Evolutionary conservation across 53 echinoderm and acorn worm genomes (phyloP).

Genomic region (Astropecten irregularis): DNA sequence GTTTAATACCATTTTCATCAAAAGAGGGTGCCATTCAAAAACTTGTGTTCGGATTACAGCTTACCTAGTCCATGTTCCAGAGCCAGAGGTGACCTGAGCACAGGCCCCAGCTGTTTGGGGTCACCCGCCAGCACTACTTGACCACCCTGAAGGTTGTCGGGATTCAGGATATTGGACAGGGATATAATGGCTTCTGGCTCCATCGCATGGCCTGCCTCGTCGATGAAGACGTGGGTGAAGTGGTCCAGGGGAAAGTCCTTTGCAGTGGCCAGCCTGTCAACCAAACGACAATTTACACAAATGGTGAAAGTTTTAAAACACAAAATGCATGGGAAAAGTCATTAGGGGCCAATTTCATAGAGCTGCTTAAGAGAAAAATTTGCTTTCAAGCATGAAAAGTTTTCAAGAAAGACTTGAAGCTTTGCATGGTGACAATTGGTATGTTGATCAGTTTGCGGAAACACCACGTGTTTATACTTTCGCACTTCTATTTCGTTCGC

Average conservation of each 20-base stretch:
- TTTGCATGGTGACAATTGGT: no score
- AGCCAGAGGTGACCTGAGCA: conserved; percentile 83
- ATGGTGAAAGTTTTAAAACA: not conserved
- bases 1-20: no score
- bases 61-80: conserved; percentile 84
- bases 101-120: conserved; percentile 96
- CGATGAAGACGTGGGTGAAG: conserved; percentile 97
- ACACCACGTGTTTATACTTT: no score
- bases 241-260: conserved; percentile 60
- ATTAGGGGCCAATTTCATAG: no score
- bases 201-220: conserved; percentile 95
- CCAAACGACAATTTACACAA: not conserved
- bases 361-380: no score
- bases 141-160: conserved; percentile 71
- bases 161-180: conserved; percentile 69
- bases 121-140: conserved; percentile 96
- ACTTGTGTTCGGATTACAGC: no score
- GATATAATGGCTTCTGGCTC: conserved; percentile 94
- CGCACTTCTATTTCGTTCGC: no score
- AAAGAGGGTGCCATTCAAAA: no score
- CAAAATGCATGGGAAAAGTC: not conserved
- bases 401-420: no score
- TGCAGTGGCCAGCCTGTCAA: conserved; percentile 75
- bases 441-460: no score
- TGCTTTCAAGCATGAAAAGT: no score